Conservation (phyloP, 2,113 vertebrate species). For the Leptobrachium ailaonicum region DNA sequence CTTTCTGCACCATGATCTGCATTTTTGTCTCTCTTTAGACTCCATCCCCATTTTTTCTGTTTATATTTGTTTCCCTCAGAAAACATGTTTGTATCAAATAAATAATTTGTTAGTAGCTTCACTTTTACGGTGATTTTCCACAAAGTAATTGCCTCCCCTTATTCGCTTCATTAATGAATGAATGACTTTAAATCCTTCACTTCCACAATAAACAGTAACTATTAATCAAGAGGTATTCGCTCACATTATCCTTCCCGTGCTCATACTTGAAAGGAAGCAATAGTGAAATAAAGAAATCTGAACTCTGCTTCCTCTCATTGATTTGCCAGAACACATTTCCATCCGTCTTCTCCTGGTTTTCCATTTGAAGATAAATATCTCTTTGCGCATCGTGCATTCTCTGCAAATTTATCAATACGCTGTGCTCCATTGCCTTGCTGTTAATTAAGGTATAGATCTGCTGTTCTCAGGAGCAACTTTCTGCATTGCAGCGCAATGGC, state of each 20-base stretch:
- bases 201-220: too few relatives aligned
- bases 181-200: too few relatives aligned
- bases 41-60: too few relatives aligned
- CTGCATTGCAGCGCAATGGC: constrained; percentile 1
- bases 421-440: constrained; percentile 9
- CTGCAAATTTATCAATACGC: constrained; percentile 25
- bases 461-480: background rate
- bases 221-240: too few relatives aligned
- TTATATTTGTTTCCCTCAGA: too few relatives aligned
- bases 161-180: too few relatives aligned
- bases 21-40: too few relatives aligned
- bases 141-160: too few relatives aligned
- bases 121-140: too few relatives aligned
- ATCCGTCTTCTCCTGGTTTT: constrained; percentile 20
- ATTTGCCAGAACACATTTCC: constrained; percentile 11
- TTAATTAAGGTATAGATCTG: constrained; percentile 29
- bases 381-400: constrained; percentile 12
- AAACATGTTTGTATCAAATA: too few relatives aligned
- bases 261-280: background rate
- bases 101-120: too few relatives aligned
- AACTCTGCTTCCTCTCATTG: constrained; percentile 16
- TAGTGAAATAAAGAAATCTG: background rate
- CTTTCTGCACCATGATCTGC: too few relatives aligned
- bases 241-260: background rate
- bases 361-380: constrained; percentile 42